Conservation (phyloP, 2,888 invertebrate species). For the Lydus trimaculatus region DNA sequence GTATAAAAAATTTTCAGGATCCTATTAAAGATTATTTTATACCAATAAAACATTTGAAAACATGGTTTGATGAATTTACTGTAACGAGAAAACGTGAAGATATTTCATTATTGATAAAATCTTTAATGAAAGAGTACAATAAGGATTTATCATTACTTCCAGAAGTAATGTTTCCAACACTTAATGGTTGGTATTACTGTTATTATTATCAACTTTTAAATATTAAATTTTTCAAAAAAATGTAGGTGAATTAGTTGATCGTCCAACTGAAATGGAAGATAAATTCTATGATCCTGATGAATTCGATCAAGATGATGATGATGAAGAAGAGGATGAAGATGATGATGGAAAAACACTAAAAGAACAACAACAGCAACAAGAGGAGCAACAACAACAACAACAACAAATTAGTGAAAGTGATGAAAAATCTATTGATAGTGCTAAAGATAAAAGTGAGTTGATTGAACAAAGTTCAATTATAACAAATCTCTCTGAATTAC, state of each 20-base stretch:
- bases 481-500: conserved; percentile 52
- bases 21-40: conserved; percentile 83
- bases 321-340: conserved; percentile 30
- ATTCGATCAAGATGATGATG: conserved; percentile 35
- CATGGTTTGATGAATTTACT: conserved; percentile 87
- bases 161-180: conserved; percentile 77
- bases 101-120: conserved; percentile 78
- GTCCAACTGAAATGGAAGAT: conserved; percentile 42
- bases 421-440: conserved; percentile 38
- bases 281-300: conserved; percentile 46
- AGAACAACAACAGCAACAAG: not conserved
- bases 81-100: conserved; percentile 88
- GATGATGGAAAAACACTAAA: conserved; percentile 28
- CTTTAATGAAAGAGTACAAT: conserved; percentile 76
- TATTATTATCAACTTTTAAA: not conserved
- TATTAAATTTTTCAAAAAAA: conserved; percentile 28
- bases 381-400: conserved; percentile 12
- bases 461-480: conserved; percentile 45
- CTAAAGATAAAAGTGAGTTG: conserved; percentile 34
- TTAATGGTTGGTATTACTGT: conserved; percentile 64
- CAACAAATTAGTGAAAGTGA: conserved; percentile 8
- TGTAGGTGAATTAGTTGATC: conserved; percentile 69
- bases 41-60: conserved; percentile 81
- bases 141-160: conserved; percentile 73
- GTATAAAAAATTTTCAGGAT: conserved; percentile 62